Base-by-base conservation (phyloP, 2,797 vertebrate genomes). In the Coccyzus lansbergi region DNA sequence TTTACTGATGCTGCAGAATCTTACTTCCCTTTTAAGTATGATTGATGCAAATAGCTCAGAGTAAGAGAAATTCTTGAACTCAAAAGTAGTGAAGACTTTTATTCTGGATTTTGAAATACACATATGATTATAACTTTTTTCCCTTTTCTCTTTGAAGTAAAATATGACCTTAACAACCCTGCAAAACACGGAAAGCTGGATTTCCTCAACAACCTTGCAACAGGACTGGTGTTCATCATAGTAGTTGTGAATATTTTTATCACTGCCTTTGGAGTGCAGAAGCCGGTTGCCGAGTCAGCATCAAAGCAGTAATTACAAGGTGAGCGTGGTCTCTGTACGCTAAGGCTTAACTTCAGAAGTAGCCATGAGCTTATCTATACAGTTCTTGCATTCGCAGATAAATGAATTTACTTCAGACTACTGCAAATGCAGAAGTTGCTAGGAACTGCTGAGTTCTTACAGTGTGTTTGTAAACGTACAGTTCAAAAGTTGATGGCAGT, bases 181-280 rank as follows among this genome's bases (percentile, higher is more conserved):
- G 98, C 86, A 53, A 99, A 98, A 94, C 99, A 99, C 15, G 97
- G 94, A 92, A 98, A 96, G 93, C 98, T 99, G 97, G 98, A 99
- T 97, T 97, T 99, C 87, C 91, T 99, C 96, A 99, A 99, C 96
- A 99, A 99, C 80, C n/a, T 98, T 16, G 93, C 98, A 89, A 99
- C 99, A 0, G 99, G 98, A 62, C 98, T 99, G 6, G 98, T 99
- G 67, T 99, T 99, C 92, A 92, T 99, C 96, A 99, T 99, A 11
- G 99, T 99, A 1, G 99, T 99, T 10, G 97, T 99, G 81, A 99
- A 99, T 88, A 96, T 99, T 97, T 99, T 99, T 95, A 98, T 99
- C 97, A 99, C 99, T 2, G 99, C 99, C 22, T 99, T 99, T 15
- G 99, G 99, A 2, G 99, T 99, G 46, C 99, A 99, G 97, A 98